Evolutionary conservation across 2,888 invertebrate genomes (phyloP).

Genomic region (Napeogenes inachia): DNA sequence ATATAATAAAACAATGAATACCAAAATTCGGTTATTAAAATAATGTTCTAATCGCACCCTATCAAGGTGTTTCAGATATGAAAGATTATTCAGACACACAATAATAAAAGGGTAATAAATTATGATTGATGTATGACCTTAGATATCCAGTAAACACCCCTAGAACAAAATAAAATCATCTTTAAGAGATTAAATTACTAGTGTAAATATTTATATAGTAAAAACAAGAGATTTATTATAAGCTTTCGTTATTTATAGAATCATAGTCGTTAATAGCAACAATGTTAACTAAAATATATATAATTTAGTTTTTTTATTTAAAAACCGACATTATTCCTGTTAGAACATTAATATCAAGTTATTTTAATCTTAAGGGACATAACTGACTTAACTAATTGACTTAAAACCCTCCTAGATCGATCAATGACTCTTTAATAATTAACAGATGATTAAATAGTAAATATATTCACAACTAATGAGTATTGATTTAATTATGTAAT

Average conservation of each 20-base stretch:
- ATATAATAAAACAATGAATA: no score
- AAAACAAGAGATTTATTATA: not conserved
- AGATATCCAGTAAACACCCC: slow-evolving; percentile 34
- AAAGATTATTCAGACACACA: slow-evolving; percentile 67
- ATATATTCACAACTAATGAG: not conserved
- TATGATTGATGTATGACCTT: slow-evolving; percentile 69
- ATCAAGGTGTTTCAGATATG: slow-evolving; percentile 72
- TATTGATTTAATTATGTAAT: not conserved
- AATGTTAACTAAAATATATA: no score
- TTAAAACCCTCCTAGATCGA: slow-evolving; percentile 5
- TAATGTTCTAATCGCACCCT: slow-evolving; percentile 25
- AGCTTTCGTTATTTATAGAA: no score
- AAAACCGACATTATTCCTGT: not conserved
- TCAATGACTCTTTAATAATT: slow-evolving; percentile 8
- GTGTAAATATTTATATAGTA: slow-evolving; percentile 5
- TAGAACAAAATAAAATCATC: slow-evolving; percentile 46
- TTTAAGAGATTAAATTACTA: slow-evolving; percentile 20
- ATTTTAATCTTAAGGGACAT: slow-evolving; percentile 1
- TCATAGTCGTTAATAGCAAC: no score
- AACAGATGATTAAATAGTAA: not conserved
- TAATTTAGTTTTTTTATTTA: no score
- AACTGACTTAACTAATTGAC: slow-evolving; percentile 14
- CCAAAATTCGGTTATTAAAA: no score
- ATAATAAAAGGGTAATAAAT: slow-evolving; percentile 74
- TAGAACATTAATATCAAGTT: slow-evolving; percentile 1